These are phyloP conservation scores for Mobula hypostoma DNA, from an alignment of 2,113 vertebrate genomes.

Conservation along the genomic window DNA sequence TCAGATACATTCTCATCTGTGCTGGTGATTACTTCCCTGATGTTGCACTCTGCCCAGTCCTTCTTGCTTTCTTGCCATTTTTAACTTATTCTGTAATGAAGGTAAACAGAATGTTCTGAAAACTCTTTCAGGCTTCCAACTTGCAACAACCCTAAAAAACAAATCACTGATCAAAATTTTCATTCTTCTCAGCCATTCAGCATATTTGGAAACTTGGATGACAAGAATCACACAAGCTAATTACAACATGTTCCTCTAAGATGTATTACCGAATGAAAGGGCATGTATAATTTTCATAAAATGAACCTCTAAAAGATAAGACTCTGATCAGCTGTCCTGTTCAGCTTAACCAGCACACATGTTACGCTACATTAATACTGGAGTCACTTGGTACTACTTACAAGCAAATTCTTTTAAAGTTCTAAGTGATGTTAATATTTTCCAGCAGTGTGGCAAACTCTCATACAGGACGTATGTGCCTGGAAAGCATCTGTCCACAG, in stretches of 20 bases:
- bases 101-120: slow-evolving; percentile 46
- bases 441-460: neutral
- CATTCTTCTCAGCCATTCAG: slow-evolving; percentile 60
- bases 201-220: neutral
- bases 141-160: slow-evolving; percentile 65
- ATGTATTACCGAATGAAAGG: neutral
- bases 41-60: slow-evolving; percentile 69
- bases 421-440: slow-evolving; percentile 1
- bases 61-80: slow-evolving; percentile 69
- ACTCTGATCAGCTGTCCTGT: neutral
- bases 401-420: neutral
- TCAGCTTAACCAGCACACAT: neutral
- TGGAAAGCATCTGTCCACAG: neutral
- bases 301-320: neutral
- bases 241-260: neutral
- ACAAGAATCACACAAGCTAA: no score
- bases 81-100: slow-evolving; percentile 79
- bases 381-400: neutral
- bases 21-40: slow-evolving; percentile 58
- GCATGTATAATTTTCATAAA: neutral
- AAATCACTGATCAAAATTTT: slow-evolving; percentile 73
- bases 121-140: slow-evolving; percentile 63
- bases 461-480: neutral
- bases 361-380: neutral
- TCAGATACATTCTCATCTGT: slow-evolving; percentile 72